phyloP scores from a whole-genome alignment of 2,888 invertebrate genomes.

The Caenorhabditis plicata region DNA sequence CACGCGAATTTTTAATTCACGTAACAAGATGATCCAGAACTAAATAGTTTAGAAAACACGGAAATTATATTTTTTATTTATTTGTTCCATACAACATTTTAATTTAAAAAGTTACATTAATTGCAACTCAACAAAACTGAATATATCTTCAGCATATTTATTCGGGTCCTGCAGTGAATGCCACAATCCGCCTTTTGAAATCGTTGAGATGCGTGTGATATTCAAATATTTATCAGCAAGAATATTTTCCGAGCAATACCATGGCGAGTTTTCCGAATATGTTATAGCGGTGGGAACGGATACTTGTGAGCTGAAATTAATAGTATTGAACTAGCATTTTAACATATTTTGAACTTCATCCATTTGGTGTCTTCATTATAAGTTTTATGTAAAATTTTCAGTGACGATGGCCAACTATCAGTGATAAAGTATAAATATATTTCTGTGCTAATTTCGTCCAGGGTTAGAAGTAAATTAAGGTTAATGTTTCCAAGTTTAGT shows the following conservation, averaged over 20 bases:
- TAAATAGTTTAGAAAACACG: no score
- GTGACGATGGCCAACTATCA: constrained; percentile 26
- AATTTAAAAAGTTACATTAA: constrained; percentile 5
- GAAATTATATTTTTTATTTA: no score
- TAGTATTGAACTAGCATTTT: no score
- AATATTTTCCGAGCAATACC: constrained; percentile 14
- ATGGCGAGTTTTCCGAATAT: constrained; percentile 24
- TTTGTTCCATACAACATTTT: no score
- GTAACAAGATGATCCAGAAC: no score
- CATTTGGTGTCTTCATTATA: constrained; percentile 14
- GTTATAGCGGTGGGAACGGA: constrained; percentile 14
- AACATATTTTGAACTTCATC: no score
- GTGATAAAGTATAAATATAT: constrained; percentile 51
- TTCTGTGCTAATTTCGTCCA: constrained; percentile 50
- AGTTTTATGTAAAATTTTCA: constrained; percentile 22
- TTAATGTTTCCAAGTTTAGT: constrained; percentile 7
- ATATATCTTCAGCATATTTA: constrained; percentile 45
- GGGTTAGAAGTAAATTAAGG: constrained; percentile 40
- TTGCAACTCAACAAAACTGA: constrained; percentile 46
- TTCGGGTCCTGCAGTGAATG: constrained; percentile 41
- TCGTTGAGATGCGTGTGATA: constrained; percentile 22
- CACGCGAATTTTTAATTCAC: no score
- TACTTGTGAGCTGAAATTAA: constrained; percentile 16
- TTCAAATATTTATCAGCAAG: constrained; percentile 26
- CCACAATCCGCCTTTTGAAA: constrained; percentile 43